Evolutionary conservation across 2,113 vertebrate genomes (phyloP), one percentile per base, ranked within the genome.

Genomic region (Pedetes capensis): DNA sequence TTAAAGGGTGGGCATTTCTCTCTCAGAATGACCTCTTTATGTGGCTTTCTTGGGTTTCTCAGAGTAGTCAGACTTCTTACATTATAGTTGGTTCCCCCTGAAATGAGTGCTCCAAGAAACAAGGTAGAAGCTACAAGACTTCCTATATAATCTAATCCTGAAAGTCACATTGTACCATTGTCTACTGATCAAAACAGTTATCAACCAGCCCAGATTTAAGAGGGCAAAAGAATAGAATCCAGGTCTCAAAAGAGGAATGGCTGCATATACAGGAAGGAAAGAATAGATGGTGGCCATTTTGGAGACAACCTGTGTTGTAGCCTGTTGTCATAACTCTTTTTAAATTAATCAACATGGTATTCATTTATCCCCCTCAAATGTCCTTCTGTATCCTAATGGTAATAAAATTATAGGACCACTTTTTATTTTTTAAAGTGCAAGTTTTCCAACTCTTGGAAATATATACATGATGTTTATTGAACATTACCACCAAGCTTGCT

Each of bases 391-490:
- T 63, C 4, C 47, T 79, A 94, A 78, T 57, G 57, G 53, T 34
- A 80, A 82, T 37, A 53, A 42, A 92, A 78, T 85, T 37, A 23
- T 17, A 91, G 69, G 29, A 71, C 13, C 14, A 76, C 11, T 57
- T 93, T 96, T 76, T 88, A 75, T 82, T 66, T 87, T 80, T 14
- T 53, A 91, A 89, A 49, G 72, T 34, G 14, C 7, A 81, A 39
- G 20, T 66, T 92, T 94, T 68, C 22, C 42, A 95, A 32, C 39
- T 84, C 32, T 44, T 55, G 44, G 34, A 10, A 84, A 68, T 90
- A 79, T 95, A 84, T 96, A 84, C 49, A 74, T 47, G 79, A 68
- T 88, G 42, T 89, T 96, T 95, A 81, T 69, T 95, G 78, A 95
- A 85, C 37, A 47, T 92, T 53, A 75, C 76, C 64, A 27, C 11